These are phyloP conservation scores for Nycticebus coucang DNA, from an alignment of 2,113 vertebrate species.

Conservation along the genomic window DNA sequence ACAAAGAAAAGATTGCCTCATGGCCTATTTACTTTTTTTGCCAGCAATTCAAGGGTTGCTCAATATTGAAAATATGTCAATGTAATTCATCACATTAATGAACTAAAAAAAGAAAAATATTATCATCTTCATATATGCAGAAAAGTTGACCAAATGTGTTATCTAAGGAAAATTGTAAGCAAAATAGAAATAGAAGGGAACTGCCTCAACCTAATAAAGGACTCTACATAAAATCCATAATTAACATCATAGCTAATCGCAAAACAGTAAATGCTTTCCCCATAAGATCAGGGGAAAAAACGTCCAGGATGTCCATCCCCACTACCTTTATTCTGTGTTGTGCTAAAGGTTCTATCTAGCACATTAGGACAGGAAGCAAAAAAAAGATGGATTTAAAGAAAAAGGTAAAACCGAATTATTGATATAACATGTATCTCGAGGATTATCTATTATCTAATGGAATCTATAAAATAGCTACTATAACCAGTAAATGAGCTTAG, in stretches of 20 bases:
- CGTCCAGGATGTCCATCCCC: neutral
- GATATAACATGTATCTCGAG: neutral
- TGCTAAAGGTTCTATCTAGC: neutral
- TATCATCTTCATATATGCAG: neutral
- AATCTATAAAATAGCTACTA: neutral
- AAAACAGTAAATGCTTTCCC: neutral
- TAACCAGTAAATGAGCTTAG: neutral
- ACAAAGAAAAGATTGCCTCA: neutral
- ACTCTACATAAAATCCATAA: neutral
- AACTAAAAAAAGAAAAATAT: neutral
- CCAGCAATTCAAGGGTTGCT: neutral
- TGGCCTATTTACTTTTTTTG: neutral
- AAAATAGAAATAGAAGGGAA: neutral
- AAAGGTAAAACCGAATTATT: neutral
- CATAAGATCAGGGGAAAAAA: neutral
- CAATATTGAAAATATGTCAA: neutral
- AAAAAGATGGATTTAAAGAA: neutral
- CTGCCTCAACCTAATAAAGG: neutral
- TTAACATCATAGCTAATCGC: neutral
- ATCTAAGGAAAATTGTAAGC: neutral
- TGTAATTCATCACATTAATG: neutral
- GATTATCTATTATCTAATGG: neutral
- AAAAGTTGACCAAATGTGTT: neutral
- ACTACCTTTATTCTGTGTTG: neutral
- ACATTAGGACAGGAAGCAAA: neutral